Evolutionary conservation across 2,797 vertebrate species (phyloP), one percentile per base, ranked within the genome.

Genomic region (Harpagifer antarcticus): DNA sequence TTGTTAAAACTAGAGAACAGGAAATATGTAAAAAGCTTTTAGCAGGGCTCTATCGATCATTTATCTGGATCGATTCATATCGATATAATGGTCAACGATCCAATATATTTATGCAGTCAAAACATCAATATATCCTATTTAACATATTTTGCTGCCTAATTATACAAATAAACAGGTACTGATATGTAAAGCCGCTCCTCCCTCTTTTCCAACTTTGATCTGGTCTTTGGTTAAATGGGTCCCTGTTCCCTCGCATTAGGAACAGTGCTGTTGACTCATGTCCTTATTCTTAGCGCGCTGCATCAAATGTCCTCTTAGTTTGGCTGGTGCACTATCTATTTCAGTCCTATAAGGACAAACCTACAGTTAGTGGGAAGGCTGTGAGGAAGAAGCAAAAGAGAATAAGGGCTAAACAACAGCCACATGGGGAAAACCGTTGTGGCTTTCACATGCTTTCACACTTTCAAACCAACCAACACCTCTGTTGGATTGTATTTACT

Each of bases 201-300:
- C 48, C 20, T 56, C 3, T 17, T 49, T 20, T 72, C 33, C 17
- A 42, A 73, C 31, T 74, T 66, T 49, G 47, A 20, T 69, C 42
- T 60, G 17, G 57, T 74, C 48, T 65, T 23, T n/a, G 65, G 71
- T 69, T 43, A 73, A 80, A 72, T 71, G 72, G 64, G 37, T 45
- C 45, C 49, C 47, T 68, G 65, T 82, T 78, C 37, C 37, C 37
- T 79, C 53, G 56, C 66, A 50, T 68, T 65, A 63, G 56, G 74
- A 78, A 76, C 78, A 80, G 78, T 10, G 16, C 65, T 78, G 77
- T 85, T 87, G 81, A 91, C 81, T 81, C 72, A 79, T 77, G 82
- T 68, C 72, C 73, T 83, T 88, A 89, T 89, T 90, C 81, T 86
- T 83, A 89, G 85, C 68, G 4, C 17, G 1, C 72, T 82, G 83